Conservation (phyloP, 1,140 invertebrate species). For the Drosophila tropicalis region DNA sequence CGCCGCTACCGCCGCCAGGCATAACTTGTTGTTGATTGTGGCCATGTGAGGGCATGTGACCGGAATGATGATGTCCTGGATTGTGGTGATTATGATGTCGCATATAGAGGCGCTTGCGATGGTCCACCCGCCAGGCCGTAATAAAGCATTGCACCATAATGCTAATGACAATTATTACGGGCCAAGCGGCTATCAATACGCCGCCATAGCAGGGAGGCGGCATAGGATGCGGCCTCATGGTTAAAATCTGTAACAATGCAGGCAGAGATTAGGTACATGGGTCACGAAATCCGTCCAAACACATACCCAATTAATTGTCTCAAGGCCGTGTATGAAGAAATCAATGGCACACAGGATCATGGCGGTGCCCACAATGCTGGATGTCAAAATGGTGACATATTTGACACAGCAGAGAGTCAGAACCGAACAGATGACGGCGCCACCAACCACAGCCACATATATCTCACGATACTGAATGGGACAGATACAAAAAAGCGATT, state of each 20-base stretch:
- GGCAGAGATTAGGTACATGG: neutral
- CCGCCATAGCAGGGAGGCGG: constrained; percentile 82
- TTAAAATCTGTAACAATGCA: constrained; percentile 56
- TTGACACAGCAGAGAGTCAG: constrained; percentile 80
- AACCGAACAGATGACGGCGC: constrained; percentile 80
- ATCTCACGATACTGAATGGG: constrained; percentile 73
- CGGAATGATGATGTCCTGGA: constrained; percentile 44
- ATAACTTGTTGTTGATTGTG: constrained; percentile 58
- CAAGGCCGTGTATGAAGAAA: constrained; percentile 78
- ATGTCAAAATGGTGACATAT: constrained; percentile 80
- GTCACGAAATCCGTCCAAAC: neutral
- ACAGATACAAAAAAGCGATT: neutral
- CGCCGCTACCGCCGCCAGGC: neutral
- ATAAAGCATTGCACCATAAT: constrained; percentile 83
- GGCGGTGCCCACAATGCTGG: constrained; percentile 80
- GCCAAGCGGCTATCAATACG: constrained; percentile 77
- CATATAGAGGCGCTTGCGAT: constrained; percentile 75
- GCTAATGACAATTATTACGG: constrained; percentile 75
- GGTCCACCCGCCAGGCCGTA: constrained; percentile 81
- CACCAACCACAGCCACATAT: constrained; percentile 77
- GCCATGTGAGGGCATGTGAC: constrained; percentile 40
- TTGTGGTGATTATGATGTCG: constrained; percentile 67
- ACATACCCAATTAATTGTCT: constrained; percentile 79
- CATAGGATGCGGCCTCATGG: constrained; percentile 77
- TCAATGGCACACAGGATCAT: constrained; percentile 82